Percentiles rank a stretch among this genome's conserved stretches.
Evolutionary conservation across 2,797 vertebrate genomes (phyloP).

Genomic region (Pseudomugil gertrudae): DNA sequence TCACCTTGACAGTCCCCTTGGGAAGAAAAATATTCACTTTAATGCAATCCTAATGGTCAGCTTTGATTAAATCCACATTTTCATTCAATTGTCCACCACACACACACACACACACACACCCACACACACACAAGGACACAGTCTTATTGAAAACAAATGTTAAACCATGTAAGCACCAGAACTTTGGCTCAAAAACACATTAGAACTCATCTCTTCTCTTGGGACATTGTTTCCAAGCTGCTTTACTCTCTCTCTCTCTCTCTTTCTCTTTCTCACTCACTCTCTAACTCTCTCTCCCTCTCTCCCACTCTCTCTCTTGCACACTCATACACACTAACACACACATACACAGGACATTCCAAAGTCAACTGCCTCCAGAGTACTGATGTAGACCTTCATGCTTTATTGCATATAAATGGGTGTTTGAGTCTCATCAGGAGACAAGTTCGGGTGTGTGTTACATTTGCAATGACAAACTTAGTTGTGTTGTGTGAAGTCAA

Average conservation of each 20-base stretch:
- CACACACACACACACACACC: not conserved
- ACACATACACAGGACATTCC: constrained; percentile 49
- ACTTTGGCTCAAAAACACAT: constrained; percentile 6
- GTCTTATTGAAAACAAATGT: not conserved
- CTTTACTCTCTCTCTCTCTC: too few species aligned
- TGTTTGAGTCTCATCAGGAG: constrained; percentile 33
- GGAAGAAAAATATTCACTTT: not conserved
- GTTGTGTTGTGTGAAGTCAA: not conserved
- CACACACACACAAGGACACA: not conserved
- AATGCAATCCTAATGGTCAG: not conserved
- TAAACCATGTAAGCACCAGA: constrained; percentile 1
- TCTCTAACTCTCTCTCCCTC: too few species aligned
- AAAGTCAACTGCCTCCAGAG: constrained; percentile 65
- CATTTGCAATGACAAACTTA: not conserved
- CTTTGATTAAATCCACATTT: not conserved
- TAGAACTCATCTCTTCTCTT: constrained; percentile 6
- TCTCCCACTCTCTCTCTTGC: too few species aligned
- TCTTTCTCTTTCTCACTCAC: too few species aligned
- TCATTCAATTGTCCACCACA: not conserved
- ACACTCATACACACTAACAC: constrained; percentile 21
- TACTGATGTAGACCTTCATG: constrained; percentile 69
- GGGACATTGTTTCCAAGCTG: not conserved
- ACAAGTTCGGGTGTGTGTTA: constrained; percentile 17
- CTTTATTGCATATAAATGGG: constrained; percentile 53
- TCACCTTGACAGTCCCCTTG: not conserved